These are phyloP conservation scores for Cephus runcator DNA, from an alignment of 2,888 invertebrate species.

Conservation along the genomic window DNA sequence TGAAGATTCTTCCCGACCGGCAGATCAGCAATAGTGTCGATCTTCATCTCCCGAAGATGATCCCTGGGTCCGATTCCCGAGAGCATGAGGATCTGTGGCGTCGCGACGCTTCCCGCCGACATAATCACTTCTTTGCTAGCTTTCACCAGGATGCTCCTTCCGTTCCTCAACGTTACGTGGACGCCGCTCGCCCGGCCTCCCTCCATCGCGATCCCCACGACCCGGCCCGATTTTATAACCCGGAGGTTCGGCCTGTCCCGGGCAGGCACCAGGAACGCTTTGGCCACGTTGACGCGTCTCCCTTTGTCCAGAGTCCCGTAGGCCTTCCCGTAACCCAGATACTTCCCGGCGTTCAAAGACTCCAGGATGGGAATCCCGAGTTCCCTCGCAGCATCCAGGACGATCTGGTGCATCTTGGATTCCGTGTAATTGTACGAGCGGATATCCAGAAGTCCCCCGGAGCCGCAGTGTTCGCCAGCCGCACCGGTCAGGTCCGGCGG, in stretches of 20 bases:
- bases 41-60: slow-evolving; percentile 65
- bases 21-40: slow-evolving; percentile 64
- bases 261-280: slow-evolving; percentile 63
- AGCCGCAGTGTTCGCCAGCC: slow-evolving; percentile 57
- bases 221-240: slow-evolving; percentile 70
- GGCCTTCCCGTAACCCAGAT: slow-evolving; percentile 67
- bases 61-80: slow-evolving; percentile 73
- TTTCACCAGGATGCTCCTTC: slow-evolving; percentile 41
- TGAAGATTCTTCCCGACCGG: slow-evolving; percentile 71
- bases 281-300: slow-evolving; percentile 63
- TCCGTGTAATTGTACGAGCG: slow-evolving; percentile 56
- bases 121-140: slow-evolving; percentile 74
- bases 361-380: slow-evolving; percentile 62
- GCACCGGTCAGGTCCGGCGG: slow-evolving; percentile 46
- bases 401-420: slow-evolving; percentile 56
- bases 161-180: slow-evolving; percentile 57
- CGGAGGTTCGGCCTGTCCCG: slow-evolving; percentile 70
- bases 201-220: slow-evolving; percentile 68
- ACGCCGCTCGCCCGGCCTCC: slow-evolving; percentile 65
- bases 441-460: slow-evolving; percentile 67
- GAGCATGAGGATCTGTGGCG: slow-evolving; percentile 76
- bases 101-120: slow-evolving; percentile 74
- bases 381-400: slow-evolving; percentile 66
- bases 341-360: slow-evolving; percentile 63
- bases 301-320: slow-evolving; percentile 65